These are phyloP conservation scores for Coelopa frigida DNA, from an alignment of 1,140 invertebrate species.

Conservation along the genomic window DNA sequence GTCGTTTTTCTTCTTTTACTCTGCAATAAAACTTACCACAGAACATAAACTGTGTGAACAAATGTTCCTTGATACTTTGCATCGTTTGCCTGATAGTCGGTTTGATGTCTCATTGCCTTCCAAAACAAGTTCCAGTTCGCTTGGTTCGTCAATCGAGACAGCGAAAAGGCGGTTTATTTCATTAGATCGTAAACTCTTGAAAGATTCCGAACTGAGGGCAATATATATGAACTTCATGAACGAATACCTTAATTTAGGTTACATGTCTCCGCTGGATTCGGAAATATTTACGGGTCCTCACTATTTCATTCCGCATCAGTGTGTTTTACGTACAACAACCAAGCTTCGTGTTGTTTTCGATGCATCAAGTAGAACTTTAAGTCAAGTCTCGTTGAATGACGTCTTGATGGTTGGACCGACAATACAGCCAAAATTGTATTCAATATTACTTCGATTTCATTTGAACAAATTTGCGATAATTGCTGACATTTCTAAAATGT, in stretches of 20 bases:
- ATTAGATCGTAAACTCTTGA: slow-evolving; percentile 27
- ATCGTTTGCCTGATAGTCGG: slow-evolving; percentile 8
- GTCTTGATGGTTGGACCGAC: slow-evolving; percentile 12
- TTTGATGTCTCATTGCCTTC: slow-evolving; percentile 20
- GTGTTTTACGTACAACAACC: slow-evolving; percentile 11
- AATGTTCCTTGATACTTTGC: slow-evolving; percentile 4
- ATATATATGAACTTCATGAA: slow-evolving; percentile 25
- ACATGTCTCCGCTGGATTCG: slow-evolving; percentile 34
- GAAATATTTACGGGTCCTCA: slow-evolving; percentile 16
- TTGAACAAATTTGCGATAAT: slow-evolving; percentile 23
- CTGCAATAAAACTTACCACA: too few relatives aligned
- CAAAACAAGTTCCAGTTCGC: slow-evolving; percentile 16
- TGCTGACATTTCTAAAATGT: slow-evolving; percentile 33
- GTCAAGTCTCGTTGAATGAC: slow-evolving; percentile 20
- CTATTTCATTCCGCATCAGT: slow-evolving; percentile 22
- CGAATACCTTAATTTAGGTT: slow-evolving; percentile 33
- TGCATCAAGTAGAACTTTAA: slow-evolving; percentile 8
- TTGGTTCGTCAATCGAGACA: slow-evolving; percentile 27
- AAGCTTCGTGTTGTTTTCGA: slow-evolving; percentile 15
- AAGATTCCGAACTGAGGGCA: slow-evolving; percentile 17
- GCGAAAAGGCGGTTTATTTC: slow-evolving; percentile 26
- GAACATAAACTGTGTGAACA: slow-evolving; percentile 17
- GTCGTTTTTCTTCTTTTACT: too few relatives aligned
- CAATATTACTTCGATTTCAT: slow-evolving; percentile 41
- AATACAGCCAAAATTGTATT: slow-evolving; percentile 18